These are phyloP conservation scores for Tribolium castaneum DNA, from an alignment of 1,140 invertebrate genomes.

Conservation along the genomic window DNA sequence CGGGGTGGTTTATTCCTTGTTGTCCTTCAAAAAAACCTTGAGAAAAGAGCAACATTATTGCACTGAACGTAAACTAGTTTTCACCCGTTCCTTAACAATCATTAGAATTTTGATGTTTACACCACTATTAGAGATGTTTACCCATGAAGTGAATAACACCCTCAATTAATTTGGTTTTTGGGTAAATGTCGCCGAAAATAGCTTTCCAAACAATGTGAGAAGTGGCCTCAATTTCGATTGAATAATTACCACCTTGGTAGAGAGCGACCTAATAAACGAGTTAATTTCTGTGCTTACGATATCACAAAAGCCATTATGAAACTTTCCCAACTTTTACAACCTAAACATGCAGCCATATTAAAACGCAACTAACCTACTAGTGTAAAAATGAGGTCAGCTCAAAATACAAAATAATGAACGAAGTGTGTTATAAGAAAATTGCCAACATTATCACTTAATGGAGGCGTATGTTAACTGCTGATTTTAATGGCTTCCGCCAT, in stretches of 20 bases:
- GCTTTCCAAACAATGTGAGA: background rate
- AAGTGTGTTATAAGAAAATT: slow-evolving; percentile 3
- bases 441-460: slow-evolving; percentile 13
- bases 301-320: background rate
- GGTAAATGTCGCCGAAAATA: background rate
- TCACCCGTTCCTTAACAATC: no score
- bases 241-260: background rate
- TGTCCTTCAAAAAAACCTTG: no score
- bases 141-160: no score
- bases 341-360: background rate
- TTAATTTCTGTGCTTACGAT: background rate
- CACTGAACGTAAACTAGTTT: no score
- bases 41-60: no score
- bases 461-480: background rate
- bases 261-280: background rate
- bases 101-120: no score
- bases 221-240: background rate
- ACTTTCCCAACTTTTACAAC: background rate
- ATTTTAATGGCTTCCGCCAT: background rate
- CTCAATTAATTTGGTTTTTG: background rate
- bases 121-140: no score
- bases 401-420: slow-evolving; percentile 15
- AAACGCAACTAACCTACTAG: background rate
- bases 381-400: background rate
- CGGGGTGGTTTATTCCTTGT: no score